Base-by-base conservation (phyloP, 53 echinoderm and acorn worm genomes). In the Luidia sarsii region DNA sequence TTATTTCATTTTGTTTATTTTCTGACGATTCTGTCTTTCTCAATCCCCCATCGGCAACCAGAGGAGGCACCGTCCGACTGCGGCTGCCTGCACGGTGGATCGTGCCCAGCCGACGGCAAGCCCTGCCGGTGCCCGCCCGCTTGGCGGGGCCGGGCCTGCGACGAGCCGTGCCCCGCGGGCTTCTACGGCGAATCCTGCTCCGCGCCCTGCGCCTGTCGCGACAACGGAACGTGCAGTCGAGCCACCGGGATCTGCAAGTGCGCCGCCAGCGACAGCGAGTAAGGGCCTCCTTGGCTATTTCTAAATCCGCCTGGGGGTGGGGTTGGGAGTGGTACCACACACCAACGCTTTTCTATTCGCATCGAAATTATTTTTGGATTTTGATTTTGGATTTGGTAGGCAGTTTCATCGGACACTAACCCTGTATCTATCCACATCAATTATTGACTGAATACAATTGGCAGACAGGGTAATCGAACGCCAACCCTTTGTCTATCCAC, bases 171-270 rank as follows among this genome's bases (percentile, higher is more conserved):
- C 64, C 36, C 53, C 2, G 2, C 52, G 4, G 86, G 89, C 6
- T 88, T 81, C 82, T 91, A 85, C 46, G 91, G 94, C 30, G 61
- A 74, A 21, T 37, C 79, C 39, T 94, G 94, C 57, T 62, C 68
- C 27, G 24, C 28, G 0, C 32, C 60, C 0, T 97, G 97, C 57
- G 79, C 65, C n/a, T 95, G 95, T 50, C 64, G 75, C 34, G 88
- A 92, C 37, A 71, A 68, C 67, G 87, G 90, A 21, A 65, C 55
- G 21, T 95, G 95, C 63, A 64, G 69, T 31, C 64, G 79, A 7
- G 65, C 75, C 28, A 73, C 83, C 9, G 95, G 95, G 25, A 54
- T 50, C 6, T 95, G 95, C 52, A 29, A 41, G 18, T 83, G 83
- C 71, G 22, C 57, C 7, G 57, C 48, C 61, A n/a, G n/a, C n/a